A percentile compares a stretch with the other conserved stretches of the same genome.
Conservation (phyloP, 2,113 vertebrate genomes). For the Todiramphus chloris region DNA sequence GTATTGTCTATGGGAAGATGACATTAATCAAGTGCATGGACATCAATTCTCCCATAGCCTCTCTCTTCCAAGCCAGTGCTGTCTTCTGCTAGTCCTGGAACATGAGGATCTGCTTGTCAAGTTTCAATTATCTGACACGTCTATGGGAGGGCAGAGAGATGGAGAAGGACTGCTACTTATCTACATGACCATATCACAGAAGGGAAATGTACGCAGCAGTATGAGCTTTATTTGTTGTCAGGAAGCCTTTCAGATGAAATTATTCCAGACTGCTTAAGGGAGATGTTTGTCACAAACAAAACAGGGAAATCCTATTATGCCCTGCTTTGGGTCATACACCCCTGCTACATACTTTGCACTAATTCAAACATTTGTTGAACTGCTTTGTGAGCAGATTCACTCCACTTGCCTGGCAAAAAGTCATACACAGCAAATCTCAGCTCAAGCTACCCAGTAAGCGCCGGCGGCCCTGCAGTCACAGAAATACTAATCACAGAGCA, state of each 20-base stretch:
- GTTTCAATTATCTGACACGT: not conserved
- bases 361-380: not conserved
- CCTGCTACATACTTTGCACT: not conserved
- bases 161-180: not conserved
- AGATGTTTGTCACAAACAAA: not conserved
- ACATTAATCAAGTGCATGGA: not conserved
- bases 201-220: not conserved
- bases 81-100: not conserved
- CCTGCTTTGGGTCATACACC: not conserved
- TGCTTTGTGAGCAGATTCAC: not conserved
- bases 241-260: not conserved
- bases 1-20: not conserved
- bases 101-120: not conserved
- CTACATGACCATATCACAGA: not conserved
- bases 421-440: not conserved
- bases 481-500: not conserved
- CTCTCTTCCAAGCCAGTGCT: not conserved
- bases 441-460: not conserved
- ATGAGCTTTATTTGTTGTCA: too few relatives aligned
- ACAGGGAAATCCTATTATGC: not conserved
- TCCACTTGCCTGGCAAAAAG: not conserved
- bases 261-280: not conserved
- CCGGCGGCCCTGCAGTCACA: not conserved
- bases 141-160: not conserved
- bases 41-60: not conserved